phyloP scores from a whole-genome alignment of 2,113 vertebrate genomes.

The western clawed frog (Xenopus tropicalis) region DNA sequence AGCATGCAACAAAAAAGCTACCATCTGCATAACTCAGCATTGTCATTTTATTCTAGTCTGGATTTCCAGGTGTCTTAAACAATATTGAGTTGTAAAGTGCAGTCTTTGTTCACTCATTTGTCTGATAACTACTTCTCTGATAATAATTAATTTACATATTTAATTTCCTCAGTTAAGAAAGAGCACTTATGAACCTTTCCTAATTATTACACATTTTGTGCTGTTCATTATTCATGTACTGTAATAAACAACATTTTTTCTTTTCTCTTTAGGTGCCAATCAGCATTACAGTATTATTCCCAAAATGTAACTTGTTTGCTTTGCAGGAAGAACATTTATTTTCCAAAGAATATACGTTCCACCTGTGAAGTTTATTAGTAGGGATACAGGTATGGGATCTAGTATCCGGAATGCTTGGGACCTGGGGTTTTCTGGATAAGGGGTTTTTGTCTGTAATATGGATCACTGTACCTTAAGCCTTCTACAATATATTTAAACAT shows the following conservation, averaged over 20 bases:
- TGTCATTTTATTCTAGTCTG: conserved; percentile 56
- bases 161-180: conserved; percentile 69
- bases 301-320: too few relatives aligned
- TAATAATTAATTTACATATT: conserved; percentile 72
- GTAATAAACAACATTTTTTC: conserved; percentile 64
- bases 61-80: conserved; percentile 64
- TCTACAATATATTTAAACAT: too few relatives aligned
- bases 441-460: too few relatives aligned
- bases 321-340: too few relatives aligned
- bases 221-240: conserved; percentile 64
- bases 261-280: conserved; percentile 8
- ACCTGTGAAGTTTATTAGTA: too few relatives aligned
- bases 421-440: too few relatives aligned
- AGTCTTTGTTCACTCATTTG: conserved; percentile 54
- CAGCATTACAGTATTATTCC: background rate
- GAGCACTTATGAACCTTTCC: conserved; percentile 61
- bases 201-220: conserved; percentile 66
- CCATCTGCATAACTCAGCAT: conserved; percentile 57
- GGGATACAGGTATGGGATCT: too few relatives aligned
- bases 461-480: too few relatives aligned
- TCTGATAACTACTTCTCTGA: conserved; percentile 65
- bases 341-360: too few relatives aligned
- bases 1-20: conserved; percentile 45
- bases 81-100: conserved; percentile 64
- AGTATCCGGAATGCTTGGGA: too few relatives aligned